phyloP scores from a whole-genome alignment of 2,888 invertebrate genomes.

The Agrotis clavis region DNA sequence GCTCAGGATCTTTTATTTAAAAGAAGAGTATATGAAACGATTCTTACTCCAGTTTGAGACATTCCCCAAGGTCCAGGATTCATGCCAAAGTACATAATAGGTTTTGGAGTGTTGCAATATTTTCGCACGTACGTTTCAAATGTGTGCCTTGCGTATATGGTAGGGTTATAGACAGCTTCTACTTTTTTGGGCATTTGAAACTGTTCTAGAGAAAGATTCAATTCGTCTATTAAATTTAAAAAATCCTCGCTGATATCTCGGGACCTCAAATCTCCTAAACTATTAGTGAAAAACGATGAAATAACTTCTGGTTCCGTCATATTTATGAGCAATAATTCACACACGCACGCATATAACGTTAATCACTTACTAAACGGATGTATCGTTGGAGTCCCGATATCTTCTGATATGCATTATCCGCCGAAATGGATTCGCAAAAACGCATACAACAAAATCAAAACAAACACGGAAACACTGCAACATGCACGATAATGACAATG shows the following conservation, averaged over 20 bases:
- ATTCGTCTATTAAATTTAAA: constrained; percentile 79
- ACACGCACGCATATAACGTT: constrained; percentile 1
- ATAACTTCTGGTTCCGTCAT: constrained; percentile 75
- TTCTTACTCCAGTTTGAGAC: constrained; percentile 97
- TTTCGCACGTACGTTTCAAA: constrained; percentile 94
- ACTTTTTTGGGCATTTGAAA: constrained; percentile 90
- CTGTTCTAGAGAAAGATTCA: constrained; percentile 85
- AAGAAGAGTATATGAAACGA: neutral
- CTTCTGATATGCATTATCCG: neutral
- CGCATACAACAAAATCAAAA: constrained; percentile 28
- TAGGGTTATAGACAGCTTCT: constrained; percentile 95
- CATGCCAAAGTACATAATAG: constrained; percentile 97
- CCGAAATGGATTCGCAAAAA: neutral
- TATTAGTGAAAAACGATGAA: constrained; percentile 78
- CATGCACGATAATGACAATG: neutral
- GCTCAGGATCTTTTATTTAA: constrained; percentile 4
- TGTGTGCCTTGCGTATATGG: constrained; percentile 95
- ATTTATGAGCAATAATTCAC: neutral
- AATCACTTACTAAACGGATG: constrained; percentile 34
- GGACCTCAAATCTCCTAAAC: constrained; percentile 21
- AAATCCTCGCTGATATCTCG: constrained; percentile 75
- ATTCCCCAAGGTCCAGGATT: constrained; percentile 99
- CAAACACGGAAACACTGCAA: neutral
- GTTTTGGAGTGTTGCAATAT: constrained; percentile 93
- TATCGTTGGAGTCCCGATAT: neutral